Conservation (phyloP, 1,140 invertebrate species). For the Diachasma alloeum region DNA sequence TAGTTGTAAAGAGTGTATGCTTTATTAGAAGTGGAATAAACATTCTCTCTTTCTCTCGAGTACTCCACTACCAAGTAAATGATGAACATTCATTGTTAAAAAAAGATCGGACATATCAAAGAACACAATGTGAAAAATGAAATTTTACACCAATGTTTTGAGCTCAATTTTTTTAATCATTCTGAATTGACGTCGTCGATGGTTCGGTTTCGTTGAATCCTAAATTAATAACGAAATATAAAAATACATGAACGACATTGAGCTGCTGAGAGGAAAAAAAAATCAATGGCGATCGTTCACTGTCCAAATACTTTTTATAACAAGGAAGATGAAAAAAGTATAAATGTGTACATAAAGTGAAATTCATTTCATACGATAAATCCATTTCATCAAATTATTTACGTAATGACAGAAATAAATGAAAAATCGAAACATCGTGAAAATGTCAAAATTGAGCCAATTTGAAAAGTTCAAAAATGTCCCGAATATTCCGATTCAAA, state of each 20-base stretch:
- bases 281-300: conserved; percentile 6
- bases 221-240: background rate
- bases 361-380: background rate
- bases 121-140: conserved; percentile 25
- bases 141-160: conserved; percentile 56
- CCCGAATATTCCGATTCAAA: background rate
- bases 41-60: conserved; percentile 21
- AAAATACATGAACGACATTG: conserved; percentile 11
- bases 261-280: background rate
- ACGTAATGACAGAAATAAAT: background rate
- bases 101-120: conserved; percentile 59
- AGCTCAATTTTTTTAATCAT: conserved; percentile 58
- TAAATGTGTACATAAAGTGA: background rate
- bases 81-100: conserved; percentile 15
- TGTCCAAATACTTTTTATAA: conserved; percentile 22
- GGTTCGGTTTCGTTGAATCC: conserved; percentile 12
- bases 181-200: background rate
- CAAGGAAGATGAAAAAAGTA: conserved; percentile 1
- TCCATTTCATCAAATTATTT: conserved; percentile 1
- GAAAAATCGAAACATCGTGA: background rate
- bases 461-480: background rate
- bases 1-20: conserved; percentile 7
- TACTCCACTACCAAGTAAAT: conserved; percentile 27
- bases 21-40: background rate
- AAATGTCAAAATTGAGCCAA: background rate